phyloP scores from a whole-genome alignment of 1,140 invertebrate species.

The Hypsibius dujardini region DNA sequence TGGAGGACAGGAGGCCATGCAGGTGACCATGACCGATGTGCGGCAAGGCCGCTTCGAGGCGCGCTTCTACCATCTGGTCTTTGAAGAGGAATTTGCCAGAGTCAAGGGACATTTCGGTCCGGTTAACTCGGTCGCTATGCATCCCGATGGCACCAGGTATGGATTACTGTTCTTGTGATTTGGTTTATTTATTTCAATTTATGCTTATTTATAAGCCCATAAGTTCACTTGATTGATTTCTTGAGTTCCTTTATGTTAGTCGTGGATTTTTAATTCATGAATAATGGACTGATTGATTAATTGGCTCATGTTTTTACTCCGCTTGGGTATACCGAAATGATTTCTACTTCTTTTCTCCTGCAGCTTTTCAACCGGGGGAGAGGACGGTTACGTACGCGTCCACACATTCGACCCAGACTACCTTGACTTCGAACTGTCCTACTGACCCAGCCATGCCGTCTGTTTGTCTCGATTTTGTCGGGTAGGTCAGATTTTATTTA shows the following conservation, averaged over 20 bases:
- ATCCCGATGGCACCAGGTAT: conserved; percentile 92
- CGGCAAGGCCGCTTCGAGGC: conserved; percentile 94
- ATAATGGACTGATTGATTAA: too few species aligned
- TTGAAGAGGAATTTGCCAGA: conserved; percentile 94
- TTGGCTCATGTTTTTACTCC: too few species aligned
- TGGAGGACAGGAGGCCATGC: conserved; percentile 95
- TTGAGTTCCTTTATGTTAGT: too few species aligned
- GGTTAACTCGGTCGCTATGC: conserved; percentile 93
- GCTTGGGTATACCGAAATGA: too few species aligned
- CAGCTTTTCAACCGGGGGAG: conserved; percentile 86
- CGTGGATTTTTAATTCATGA: too few species aligned
- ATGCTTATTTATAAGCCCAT: too few species aligned
- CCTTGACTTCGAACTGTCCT: conserved; percentile 91
- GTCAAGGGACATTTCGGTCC: conserved; percentile 99
- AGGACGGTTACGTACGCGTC: conserved; percentile 92
- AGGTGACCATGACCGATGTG: conserved; percentile 90
- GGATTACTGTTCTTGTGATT: too few species aligned
- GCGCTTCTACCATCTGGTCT: conserved; percentile 92
- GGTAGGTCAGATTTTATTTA: too few species aligned
- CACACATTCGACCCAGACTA: conserved; percentile 91
- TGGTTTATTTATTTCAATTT: too few species aligned
- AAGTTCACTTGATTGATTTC: too few species aligned
- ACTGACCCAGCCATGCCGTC: conserved; percentile 35
- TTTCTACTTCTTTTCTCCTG: too few species aligned
- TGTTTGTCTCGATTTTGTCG: not conserved